Evolutionary conservation across 2,113 vertebrate genomes (phyloP).

Genomic region (Ardeotis arabs): DNA sequence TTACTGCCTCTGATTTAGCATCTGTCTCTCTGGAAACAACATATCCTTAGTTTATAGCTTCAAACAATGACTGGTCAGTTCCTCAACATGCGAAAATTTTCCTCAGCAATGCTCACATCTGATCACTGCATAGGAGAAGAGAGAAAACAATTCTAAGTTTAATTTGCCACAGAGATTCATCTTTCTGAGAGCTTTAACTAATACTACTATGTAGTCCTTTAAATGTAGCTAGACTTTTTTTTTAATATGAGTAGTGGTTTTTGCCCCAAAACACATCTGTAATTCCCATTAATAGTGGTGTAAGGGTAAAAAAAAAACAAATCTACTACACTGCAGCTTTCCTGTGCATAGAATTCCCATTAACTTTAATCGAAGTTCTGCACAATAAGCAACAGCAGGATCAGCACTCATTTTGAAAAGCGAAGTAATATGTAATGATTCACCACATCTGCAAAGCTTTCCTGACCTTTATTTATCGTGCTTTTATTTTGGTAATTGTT

Average conservation of each 20-base stretch:
- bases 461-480: slow-evolving; percentile 42
- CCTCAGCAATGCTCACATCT: neutral
- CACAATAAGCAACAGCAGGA: neutral
- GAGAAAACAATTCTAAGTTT: neutral
- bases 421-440: slow-evolving; percentile 32
- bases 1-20: neutral
- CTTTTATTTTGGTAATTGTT: slow-evolving; percentile 63
- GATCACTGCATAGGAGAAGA: neutral
- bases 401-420: slow-evolving; percentile 25
- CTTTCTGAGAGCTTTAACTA: neutral
- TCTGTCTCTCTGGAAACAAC: neutral
- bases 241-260: neutral
- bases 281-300: neutral
- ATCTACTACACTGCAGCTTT: neutral
- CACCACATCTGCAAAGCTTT: slow-evolving; percentile 35
- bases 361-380: neutral
- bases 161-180: neutral
- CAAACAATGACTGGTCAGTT: neutral
- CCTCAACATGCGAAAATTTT: neutral
- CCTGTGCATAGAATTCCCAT: neutral
- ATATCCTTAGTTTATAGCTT: neutral
- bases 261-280: neutral
- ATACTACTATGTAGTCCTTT: neutral
- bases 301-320: fast-evolving
- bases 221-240: neutral